Conservation (phyloP, 2,797 vertebrate genomes). For the Ispidina picta region DNA sequence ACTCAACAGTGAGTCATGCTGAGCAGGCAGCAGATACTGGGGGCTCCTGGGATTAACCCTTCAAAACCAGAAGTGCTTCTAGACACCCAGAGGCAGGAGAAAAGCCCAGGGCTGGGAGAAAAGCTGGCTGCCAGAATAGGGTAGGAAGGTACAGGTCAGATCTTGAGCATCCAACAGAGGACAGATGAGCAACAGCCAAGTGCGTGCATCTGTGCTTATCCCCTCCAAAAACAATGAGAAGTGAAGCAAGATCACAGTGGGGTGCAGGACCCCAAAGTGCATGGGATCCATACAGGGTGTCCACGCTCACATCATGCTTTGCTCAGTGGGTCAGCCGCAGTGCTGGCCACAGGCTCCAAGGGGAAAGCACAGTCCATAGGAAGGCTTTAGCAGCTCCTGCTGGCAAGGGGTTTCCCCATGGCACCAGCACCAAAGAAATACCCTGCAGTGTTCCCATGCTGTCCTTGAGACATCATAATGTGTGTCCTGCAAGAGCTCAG, state of each 20-base stretch:
- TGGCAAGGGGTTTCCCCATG: not conserved
- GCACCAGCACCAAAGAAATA: not conserved
- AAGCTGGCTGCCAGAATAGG: not conserved
- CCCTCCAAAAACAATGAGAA: not conserved
- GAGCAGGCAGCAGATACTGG: constrained; percentile 25
- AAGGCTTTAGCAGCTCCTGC: not conserved
- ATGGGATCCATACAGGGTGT: rapidly evolving
- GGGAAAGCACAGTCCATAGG: not conserved
- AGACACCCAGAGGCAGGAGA: not conserved
- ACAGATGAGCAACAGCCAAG: not conserved
- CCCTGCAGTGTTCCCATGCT: not conserved
- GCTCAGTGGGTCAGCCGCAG: rapidly evolving
- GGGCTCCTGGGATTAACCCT: constrained; percentile 57
- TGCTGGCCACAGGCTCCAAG: not conserved
- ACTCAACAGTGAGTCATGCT: constrained; percentile 39
- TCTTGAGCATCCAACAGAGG: not conserved
- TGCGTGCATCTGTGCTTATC: rapidly evolving
- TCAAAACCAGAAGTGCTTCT: not conserved
- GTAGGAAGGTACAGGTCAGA: not conserved
- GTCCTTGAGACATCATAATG: not conserved
- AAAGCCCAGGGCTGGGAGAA: not conserved
- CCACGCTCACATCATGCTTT: not conserved
- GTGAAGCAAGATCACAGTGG: not conserved
- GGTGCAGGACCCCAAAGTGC: not conserved
- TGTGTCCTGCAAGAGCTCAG: not conserved